A percentile compares a stretch with the other conserved stretches of the same genome.
Conservation (phyloP, 2,113 vertebrate species). For the Centrocercus urophasianus region DNA sequence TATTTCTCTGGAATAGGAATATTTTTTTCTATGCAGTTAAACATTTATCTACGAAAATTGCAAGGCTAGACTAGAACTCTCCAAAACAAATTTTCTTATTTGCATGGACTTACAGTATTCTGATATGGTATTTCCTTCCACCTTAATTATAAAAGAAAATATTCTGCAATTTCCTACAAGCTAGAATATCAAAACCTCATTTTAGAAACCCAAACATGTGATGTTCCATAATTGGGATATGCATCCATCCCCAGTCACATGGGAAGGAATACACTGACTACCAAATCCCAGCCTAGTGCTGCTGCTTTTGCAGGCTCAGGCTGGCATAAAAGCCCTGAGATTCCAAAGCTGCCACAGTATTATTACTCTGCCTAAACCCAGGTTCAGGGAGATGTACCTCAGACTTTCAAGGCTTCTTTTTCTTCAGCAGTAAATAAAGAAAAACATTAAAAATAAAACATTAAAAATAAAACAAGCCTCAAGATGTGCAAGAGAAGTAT, state of each 20-base stretch:
- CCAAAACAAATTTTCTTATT: not conserved
- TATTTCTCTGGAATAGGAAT: not conserved
- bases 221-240: not conserved
- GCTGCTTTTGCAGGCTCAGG: not conserved
- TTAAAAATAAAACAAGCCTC: not conserved
- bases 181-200: not conserved
- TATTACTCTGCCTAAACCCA: not conserved
- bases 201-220: not conserved
- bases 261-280: not conserved
- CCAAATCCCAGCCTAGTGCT: not conserved
- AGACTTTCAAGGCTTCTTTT: not conserved
- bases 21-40: not conserved
- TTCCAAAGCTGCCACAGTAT: fast-evolving
- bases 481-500: not conserved
- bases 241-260: not conserved
- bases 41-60: not conserved
- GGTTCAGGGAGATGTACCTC: not conserved
- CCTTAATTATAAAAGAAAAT: constrained; percentile 23
- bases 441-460: not conserved
- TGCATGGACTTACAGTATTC: not conserved
- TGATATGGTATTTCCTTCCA: not conserved
- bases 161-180: not conserved
- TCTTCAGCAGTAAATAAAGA: not conserved
- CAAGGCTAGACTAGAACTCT: not conserved
- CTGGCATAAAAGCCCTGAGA: not conserved